Conservation (phyloP, 2,888 invertebrate genomes). For the Tinea semifulvella region DNA sequence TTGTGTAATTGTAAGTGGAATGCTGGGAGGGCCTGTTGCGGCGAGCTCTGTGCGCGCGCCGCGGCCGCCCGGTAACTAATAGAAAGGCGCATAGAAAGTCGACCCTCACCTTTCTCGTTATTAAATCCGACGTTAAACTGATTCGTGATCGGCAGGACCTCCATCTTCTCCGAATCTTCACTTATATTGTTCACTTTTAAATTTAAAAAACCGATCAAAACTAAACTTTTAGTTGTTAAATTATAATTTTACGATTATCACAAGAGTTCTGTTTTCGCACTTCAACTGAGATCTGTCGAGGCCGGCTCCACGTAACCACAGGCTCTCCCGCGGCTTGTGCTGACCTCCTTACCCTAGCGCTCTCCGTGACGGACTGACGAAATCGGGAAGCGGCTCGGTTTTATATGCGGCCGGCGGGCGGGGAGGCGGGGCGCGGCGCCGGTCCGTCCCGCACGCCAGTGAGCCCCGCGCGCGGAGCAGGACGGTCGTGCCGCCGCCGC, state of each 20-base stretch:
- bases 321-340: not conserved
- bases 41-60: slow-evolving; percentile 25
- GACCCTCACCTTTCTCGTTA: slow-evolving; percentile 75
- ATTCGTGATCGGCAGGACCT: slow-evolving; percentile 81
- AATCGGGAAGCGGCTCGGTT: slow-evolving; percentile 38
- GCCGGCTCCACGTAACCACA: not conserved
- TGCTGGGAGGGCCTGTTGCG: slow-evolving; percentile 1
- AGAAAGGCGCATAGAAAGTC: slow-evolving; percentile 39
- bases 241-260: no score
- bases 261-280: no score
- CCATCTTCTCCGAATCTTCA: slow-evolving; percentile 75
- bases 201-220: no score
- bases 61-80: slow-evolving; percentile 29
- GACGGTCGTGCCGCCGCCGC: slow-evolving; percentile 29
- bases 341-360: slow-evolving; percentile 23
- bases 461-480: slow-evolving; percentile 19
- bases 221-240: no score
- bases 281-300: no score
- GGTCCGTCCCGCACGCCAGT: not conserved
- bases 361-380: slow-evolving; percentile 62
- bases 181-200: slow-evolving; percentile 66
- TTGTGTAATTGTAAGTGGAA: not conserved
- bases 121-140: slow-evolving; percentile 80
- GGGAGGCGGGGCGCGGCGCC: slow-evolving; percentile 34
- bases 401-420: slow-evolving; percentile 55